Evolutionary conservation across 2,113 vertebrate genomes (phyloP), one percentile per base, ranked within the genome.

Genomic region (Laterallus jamaicensis): DNA sequence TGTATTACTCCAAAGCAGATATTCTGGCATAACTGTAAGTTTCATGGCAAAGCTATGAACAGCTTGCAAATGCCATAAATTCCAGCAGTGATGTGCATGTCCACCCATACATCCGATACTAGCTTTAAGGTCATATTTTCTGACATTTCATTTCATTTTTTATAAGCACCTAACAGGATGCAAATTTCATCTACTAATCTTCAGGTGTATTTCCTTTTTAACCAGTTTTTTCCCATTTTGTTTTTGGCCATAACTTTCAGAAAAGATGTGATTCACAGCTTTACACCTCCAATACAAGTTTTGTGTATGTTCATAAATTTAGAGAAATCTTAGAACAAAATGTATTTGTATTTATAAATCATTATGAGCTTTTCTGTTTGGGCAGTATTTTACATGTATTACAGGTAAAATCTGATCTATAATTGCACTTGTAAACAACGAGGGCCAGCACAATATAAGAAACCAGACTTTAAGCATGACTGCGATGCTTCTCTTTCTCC

Each of bases 401-500:
- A 56, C 26, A 92, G 78, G 39, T 82, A 79, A 82, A 82, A 94
- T 26, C 66, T 50, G 52, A 87, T 19, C 49, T 78, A 22, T 42
- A 63, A 59, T 2, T 50, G 69, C 24, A 79, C 35, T 84, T 84
- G 60, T 64, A 82, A 88, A 83, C 47, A 94, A 55, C 12, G 37
- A 79, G 44, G n/a, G 29, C 28, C 37, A 93, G 74, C 31, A 84
- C 49, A 92, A 47, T 4, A 3, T 17, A 37, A 89, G 69, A 93
- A 93, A 52, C 10, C 44, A 76, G 74, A 63, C 54, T 63, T 50
- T 31, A 95, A 85, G 81, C 52, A 54, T 16, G 21, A 76, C 66
- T 95, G 82, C 74, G 93, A n/a, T 90, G 73, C 62, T 52, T 93
- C 60, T 66, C 79, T 91, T 92, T 84, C 63, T 92, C 86, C 71